These are phyloP conservation scores for Steinernema hermaphroditum DNA, from an alignment of 2,888 invertebrate species.

Conservation along the genomic window DNA sequence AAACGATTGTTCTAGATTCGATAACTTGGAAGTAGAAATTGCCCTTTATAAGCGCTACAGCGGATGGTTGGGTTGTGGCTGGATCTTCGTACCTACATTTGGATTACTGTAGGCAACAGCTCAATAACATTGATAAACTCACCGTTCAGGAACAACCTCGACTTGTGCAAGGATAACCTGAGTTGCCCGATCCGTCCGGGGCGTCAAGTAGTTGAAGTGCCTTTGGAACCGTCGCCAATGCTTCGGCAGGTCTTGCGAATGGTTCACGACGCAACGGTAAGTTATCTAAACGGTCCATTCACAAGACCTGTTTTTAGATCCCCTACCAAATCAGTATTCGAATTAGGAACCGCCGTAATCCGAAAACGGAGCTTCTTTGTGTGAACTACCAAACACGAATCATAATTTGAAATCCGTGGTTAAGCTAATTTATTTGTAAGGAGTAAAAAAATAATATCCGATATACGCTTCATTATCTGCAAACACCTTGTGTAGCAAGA, in stretches of 20 bases:
- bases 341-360: constrained; percentile 52
- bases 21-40: constrained; percentile 59
- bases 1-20: constrained; percentile 43
- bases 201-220: constrained; percentile 60
- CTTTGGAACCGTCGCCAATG: constrained; percentile 55
- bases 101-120: constrained; percentile 50
- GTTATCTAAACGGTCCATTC: constrained; percentile 28
- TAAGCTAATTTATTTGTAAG: too few relatives aligned
- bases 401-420: constrained; percentile 50
- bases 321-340: constrained; percentile 57
- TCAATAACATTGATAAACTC: not conserved
- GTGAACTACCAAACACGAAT: constrained; percentile 57
- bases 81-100: constrained; percentile 61
- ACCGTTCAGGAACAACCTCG: constrained; percentile 41
- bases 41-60: constrained; percentile 56
- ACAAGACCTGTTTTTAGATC: constrained; percentile 52
- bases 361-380: constrained; percentile 55
- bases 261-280: constrained; percentile 35
- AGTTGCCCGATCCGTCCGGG: constrained; percentile 46
- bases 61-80: constrained; percentile 64
- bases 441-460: constrained; percentile 12
- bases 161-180: constrained; percentile 40
- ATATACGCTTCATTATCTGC: too few relatives aligned
- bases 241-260: constrained; percentile 50
- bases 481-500: too few relatives aligned